Evolutionary conservation across 2,113 vertebrate species (phyloP).

Genomic region (Rhynchomys soricoides): DNA sequence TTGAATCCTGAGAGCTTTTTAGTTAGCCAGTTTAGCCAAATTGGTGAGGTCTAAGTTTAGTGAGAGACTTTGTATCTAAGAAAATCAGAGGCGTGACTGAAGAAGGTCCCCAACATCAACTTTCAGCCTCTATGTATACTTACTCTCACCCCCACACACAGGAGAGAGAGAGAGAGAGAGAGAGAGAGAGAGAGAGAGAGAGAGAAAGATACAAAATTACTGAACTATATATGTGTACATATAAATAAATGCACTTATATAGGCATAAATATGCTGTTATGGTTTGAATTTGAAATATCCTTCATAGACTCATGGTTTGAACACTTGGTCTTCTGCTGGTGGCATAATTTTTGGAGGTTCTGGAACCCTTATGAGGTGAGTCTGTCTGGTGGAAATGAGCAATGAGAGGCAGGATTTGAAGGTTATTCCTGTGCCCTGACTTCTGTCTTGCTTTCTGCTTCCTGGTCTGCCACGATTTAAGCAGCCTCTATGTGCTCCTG

Average conservation of each 20-base stretch:
- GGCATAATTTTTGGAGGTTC: neutral
- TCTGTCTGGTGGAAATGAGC: neutral
- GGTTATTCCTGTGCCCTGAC: neutral
- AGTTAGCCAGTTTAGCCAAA: neutral
- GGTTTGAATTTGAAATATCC: neutral
- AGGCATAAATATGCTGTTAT: neutral
- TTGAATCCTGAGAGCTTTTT: too few species aligned
- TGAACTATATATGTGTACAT: neutral
- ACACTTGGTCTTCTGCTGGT: neutral
- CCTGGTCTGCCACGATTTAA: neutral
- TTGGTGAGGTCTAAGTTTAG: neutral
- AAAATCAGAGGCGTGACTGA: neutral
- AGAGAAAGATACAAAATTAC: neutral
- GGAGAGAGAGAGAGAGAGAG: too few species aligned
- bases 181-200: neutral
- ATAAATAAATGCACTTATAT: neutral
- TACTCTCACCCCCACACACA: neutral
- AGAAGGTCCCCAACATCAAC: neutral
- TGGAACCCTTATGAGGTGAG: neutral
- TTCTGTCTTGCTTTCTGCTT: neutral
- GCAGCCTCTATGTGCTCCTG: neutral
- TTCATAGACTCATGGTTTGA: neutral
- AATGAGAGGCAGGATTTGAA: neutral
- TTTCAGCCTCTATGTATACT: neutral
- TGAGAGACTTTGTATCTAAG: neutral